Evolutionary conservation across 2,888 invertebrate genomes (phyloP).

Genomic region (Norana najaformis): DNA sequence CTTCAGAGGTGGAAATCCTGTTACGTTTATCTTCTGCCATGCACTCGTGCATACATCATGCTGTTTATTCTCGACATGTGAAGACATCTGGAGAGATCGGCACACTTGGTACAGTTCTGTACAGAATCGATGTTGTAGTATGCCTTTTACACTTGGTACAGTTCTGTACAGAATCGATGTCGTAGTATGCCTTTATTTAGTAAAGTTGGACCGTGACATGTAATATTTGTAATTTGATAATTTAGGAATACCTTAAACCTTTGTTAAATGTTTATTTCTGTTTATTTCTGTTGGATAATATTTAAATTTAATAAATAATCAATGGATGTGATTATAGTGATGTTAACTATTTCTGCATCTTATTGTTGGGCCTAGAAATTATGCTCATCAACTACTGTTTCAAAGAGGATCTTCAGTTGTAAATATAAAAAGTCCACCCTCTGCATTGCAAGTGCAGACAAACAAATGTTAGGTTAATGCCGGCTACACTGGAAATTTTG

Average conservation of each 20-base stretch:
- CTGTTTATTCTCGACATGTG: background rate
- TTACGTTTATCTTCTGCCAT: background rate
- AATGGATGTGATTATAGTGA: background rate
- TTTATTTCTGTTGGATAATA: no score
- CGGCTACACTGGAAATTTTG: background rate
- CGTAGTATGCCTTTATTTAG: background rate
- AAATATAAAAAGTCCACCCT: background rate
- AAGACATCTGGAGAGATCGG: background rate
- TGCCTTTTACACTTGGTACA: no score
- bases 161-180: background rate
- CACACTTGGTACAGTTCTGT: background rate
- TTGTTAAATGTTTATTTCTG: no score
- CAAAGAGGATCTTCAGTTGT: background rate
- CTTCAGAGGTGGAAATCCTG: background rate
- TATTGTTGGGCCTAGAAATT: background rate
- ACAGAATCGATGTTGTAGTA: background rate
- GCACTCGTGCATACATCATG: background rate
- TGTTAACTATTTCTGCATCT: background rate
- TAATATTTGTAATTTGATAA: background rate
- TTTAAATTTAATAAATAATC: background rate
- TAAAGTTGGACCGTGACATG: background rate
- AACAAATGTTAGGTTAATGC: background rate
- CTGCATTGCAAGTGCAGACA: background rate
- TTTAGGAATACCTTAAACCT: background rate
- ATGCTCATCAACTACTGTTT: background rate